Conservation (phyloP, 2,888 invertebrate genomes). For the Copidosoma aretas region DNA sequence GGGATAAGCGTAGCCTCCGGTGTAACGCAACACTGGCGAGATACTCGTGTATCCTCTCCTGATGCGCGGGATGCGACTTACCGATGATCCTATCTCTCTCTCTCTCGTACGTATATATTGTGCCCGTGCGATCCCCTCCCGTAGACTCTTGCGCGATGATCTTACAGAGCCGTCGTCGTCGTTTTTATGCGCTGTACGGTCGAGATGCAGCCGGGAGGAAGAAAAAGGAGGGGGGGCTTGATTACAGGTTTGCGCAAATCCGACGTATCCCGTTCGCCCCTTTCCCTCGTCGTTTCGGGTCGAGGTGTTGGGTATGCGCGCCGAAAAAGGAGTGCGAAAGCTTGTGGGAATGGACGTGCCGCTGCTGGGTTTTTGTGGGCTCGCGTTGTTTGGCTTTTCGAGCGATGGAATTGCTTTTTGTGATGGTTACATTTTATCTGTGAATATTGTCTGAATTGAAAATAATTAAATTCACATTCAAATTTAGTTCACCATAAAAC, state of each 20-base stretch:
- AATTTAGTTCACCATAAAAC: too few species aligned
- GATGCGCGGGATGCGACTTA: too few species aligned
- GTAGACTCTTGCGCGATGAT: slow-evolving; percentile 7
- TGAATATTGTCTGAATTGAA: too few species aligned
- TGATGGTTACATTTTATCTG: too few species aligned
- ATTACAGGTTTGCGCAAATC: neutral
- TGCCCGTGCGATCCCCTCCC: too few species aligned
- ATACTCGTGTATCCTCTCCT: slow-evolving; percentile 47
- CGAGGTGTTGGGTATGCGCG: neutral
- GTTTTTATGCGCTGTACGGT: neutral
- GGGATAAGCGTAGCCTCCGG: slow-evolving; percentile 56
- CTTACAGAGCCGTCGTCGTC: neutral
- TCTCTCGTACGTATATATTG: neutral
- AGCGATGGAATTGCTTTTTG: too few species aligned
- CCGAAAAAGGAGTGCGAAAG: too few species aligned
- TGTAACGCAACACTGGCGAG: slow-evolving; percentile 59
- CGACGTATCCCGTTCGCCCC: neutral
- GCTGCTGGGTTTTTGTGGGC: too few species aligned
- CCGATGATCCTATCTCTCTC: slow-evolving; percentile 9
- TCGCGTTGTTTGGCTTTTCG: too few species aligned
- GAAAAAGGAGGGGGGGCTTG: neutral
- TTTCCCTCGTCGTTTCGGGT: neutral
- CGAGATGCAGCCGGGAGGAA: too few species aligned
- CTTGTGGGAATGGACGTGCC: too few species aligned
- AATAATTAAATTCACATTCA: too few species aligned